Evolutionary conservation across 92 coral and sea anemone species (phyloP).

Genomic region (Ricordea florida): DNA sequence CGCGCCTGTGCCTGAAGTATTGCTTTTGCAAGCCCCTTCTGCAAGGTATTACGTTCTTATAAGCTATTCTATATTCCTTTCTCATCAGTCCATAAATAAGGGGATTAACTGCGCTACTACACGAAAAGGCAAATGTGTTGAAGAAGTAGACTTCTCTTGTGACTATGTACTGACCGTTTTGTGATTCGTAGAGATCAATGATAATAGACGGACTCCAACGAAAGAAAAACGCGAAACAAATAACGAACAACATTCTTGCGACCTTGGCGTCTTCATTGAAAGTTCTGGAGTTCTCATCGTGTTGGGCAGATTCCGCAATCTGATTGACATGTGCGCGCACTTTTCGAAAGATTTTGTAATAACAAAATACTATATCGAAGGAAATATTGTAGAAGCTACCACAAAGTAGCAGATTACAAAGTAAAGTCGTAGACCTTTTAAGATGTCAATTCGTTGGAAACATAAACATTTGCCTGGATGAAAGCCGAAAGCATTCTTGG

Average conservation of each 20-base stretch:
- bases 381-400: no score
- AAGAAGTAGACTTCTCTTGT: conserved; percentile 2
- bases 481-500: neutral
- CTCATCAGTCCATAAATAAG: conserved; percentile 14
- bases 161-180: neutral
- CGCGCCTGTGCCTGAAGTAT: no score
- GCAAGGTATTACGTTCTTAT: neutral
- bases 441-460: neutral
- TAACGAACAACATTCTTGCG: neutral
- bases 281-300: neutral
- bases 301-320: neutral
- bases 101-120: conserved; percentile 10
- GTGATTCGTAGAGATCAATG: neutral
- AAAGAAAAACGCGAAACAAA: neutral
- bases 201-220: neutral
- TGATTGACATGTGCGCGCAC: conserved; percentile 9
- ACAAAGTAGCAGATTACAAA: no score
- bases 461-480: conserved; percentile 13
- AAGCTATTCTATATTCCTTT: neutral
- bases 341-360: neutral
- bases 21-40: neutral
- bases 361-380: conserved; percentile 4
- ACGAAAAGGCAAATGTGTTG: neutral
- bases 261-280: conserved; percentile 8
- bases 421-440: neutral